These are phyloP conservation scores for Adelges cooleyi DNA, from an alignment of 1,140 invertebrate species.

Conservation along the genomic window DNA sequence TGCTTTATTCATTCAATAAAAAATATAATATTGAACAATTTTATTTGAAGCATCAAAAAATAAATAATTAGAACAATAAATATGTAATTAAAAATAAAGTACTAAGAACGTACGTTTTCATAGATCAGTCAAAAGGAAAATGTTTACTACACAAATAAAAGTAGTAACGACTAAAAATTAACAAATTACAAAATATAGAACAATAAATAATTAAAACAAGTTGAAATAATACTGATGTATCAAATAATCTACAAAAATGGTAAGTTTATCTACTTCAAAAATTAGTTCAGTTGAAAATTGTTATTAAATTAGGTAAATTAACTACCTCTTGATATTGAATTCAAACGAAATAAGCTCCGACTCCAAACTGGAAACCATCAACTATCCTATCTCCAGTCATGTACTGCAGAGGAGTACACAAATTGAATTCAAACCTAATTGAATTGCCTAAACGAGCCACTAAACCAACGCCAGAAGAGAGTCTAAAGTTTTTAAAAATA, in stretches of 20 bases:
- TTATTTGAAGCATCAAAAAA: too few relatives aligned
- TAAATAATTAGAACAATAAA: too few relatives aligned
- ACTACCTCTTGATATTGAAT: neutral
- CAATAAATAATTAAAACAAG: neutral
- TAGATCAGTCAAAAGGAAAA: neutral
- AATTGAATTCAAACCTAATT: constrained; percentile 76
- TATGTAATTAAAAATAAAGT: too few relatives aligned
- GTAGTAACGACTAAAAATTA: too few relatives aligned
- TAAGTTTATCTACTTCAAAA: neutral
- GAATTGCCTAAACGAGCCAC: constrained; percentile 61
- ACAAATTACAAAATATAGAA: neutral
- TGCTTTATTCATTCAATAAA: too few relatives aligned
- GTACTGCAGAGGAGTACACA: constrained; percentile 53
- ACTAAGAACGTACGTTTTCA: neutral
- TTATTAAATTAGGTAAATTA: too few relatives aligned
- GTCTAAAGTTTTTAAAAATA: constrained; percentile 44
- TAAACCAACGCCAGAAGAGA: constrained; percentile 58
- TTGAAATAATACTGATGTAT: constrained; percentile 8
- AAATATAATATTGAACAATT: too few relatives aligned
- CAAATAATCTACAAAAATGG: neutral
- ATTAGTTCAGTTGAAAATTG: neutral
- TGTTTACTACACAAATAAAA: too few relatives aligned
- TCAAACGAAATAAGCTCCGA: constrained; percentile 41
- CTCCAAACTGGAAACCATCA: constrained; percentile 56
- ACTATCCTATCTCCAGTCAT: constrained; percentile 45